Evolutionary conservation across 2,888 invertebrate species (phyloP), one percentile per base, ranked within the genome.

Genomic region (Mythimna lalbum): DNA sequence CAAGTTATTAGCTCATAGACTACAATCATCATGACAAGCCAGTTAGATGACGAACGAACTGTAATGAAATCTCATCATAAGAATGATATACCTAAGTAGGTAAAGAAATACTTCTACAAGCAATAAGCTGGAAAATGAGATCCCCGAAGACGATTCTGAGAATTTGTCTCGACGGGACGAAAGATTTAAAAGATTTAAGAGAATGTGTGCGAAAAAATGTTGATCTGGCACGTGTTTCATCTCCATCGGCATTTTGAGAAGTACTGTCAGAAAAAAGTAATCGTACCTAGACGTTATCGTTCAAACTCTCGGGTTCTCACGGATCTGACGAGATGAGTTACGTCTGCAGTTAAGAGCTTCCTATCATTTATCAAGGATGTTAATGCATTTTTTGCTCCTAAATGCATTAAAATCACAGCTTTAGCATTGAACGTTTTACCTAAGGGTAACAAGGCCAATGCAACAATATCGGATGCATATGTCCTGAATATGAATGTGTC

Each of bases 1-100:
- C 74, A 83, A 82, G 73, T 82, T 78, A 80, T 83, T 80, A 80
- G 67, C 80, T 77, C 64, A 63, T 77, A 72, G 36, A 74, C 71
- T 77, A 77, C 73, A 79, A 81, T 82, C 66, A 73, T 77, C 43
- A 70, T 73, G 76, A 76, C 83, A 80, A 55, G 62, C 60, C 21
- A 47, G 60, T 63, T 71, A 65, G 23, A 63, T 61, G 27, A 64
- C 21, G 12, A 62, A 73, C 76, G 76, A 82, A 73, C n/a, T 53
- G 19, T 67, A 78, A 75, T 68, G 55, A 68, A 65, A 69, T 53
- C 63, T 62, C 59, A 50, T 66, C 50, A 55, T 47, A 43, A 62
- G 50, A 56, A 63, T 68, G 65, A 21, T 43, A 43, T 43, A n/a
- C n/a, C n/a, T n/a, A 56, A 81, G 12, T 52, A 52, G 53, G n/a